Percentiles rank a stretch among this genome's conserved stretches.
phyloP scores from a whole-genome alignment of 2,113 vertebrate species.

The Sebastes schlegelii region DNA sequence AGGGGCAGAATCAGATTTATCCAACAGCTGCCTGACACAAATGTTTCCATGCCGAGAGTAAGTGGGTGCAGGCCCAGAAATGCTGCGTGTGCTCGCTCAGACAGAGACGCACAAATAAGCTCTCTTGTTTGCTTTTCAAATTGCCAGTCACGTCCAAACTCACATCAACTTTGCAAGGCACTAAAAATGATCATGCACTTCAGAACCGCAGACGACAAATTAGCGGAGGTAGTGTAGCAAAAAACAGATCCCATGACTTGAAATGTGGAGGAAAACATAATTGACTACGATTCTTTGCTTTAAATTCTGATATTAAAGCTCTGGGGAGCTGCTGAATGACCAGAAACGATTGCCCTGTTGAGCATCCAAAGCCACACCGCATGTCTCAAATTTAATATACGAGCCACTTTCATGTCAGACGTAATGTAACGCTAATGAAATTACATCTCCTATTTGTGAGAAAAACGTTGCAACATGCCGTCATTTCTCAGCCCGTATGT shows the following conservation, averaged over 20 bases:
- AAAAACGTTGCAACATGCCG: constrained; percentile 26
- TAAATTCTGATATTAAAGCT: constrained; percentile 19
- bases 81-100: constrained; percentile 5
- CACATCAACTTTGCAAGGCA: constrained; percentile 35
- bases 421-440: constrained; percentile 42
- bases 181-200: constrained; percentile 26
- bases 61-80: not conserved
- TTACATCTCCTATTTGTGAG: constrained; percentile 11
- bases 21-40: constrained; percentile 26
- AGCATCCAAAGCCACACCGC: constrained; percentile 3
- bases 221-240: constrained; percentile 4
- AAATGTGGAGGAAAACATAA: constrained; percentile 6
- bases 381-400: constrained; percentile 33
- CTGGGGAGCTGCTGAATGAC: constrained; percentile 21
- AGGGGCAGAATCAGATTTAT: constrained; percentile 24
- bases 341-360: constrained; percentile 21
- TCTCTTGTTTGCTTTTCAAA: not conserved
- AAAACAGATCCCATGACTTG: constrained; percentile 12
- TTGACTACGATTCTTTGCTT: constrained; percentile 1
- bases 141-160: constrained; percentile 6
- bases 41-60: constrained; percentile 20
- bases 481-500: constrained; percentile 33
- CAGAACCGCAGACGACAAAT: constrained; percentile 8
- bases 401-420: constrained; percentile 31
- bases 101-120: constrained; percentile 20